Conservation (phyloP, 2,888 invertebrate genomes). For the Ophioninae sp. region DNA sequence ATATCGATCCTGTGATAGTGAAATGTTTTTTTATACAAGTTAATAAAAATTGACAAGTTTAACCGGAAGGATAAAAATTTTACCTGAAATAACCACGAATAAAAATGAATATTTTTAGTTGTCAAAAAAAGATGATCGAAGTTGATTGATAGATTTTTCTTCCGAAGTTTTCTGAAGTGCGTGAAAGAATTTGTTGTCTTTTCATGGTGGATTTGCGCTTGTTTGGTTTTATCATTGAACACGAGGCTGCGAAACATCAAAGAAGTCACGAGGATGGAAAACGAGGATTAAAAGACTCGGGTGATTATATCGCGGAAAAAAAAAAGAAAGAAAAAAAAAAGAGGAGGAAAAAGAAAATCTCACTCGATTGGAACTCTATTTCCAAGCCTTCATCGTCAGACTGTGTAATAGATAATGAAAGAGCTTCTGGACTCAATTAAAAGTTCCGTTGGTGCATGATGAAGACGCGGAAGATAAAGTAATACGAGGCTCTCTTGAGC, state of each 20-base stretch:
- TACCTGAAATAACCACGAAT: no score
- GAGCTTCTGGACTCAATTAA: constrained; percentile 46
- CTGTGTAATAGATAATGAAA: constrained; percentile 53
- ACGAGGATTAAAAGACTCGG: constrained; percentile 41
- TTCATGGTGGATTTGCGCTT: not conserved
- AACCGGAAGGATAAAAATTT: no score
- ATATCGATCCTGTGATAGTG: no score
- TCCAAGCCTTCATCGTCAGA: constrained; percentile 30
- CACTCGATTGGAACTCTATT: constrained; percentile 34
- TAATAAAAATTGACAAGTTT: no score
- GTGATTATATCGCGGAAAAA: constrained; percentile 42
- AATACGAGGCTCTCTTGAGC: not conserved
- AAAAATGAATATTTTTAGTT: no score
- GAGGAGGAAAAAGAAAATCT: constrained; percentile 16
- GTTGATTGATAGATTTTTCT: no score
- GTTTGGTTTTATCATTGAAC: not conserved
- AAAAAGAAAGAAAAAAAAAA: not conserved
- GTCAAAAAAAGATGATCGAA: no score
- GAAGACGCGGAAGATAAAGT: constrained; percentile 18
- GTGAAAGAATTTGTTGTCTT: not conserved
- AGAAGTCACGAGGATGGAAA: not conserved
- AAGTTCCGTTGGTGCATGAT: constrained; percentile 43
- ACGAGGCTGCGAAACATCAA: not conserved
- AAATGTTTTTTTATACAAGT: no score
- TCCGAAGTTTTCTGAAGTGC: not conserved